phyloP scores from a whole-genome alignment of 2,113 vertebrate genomes.

The Ellobius talpinus region DNA sequence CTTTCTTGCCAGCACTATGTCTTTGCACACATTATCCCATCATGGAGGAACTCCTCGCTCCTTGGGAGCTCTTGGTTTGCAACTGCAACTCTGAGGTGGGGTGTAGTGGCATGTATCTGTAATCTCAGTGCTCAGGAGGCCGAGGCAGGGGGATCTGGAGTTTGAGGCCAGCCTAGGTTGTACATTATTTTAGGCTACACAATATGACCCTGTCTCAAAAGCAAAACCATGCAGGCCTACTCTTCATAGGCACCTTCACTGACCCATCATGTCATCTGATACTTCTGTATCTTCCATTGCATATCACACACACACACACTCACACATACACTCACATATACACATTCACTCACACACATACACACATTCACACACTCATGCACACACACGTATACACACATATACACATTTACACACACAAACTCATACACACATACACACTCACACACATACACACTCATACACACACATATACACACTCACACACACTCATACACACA shows the following conservation, averaged over 20 bases:
- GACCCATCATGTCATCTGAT: neutral
- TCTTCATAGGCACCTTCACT: neutral
- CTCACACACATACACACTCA: too few relatives aligned
- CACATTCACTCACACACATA: neutral
- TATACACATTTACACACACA: too few relatives aligned
- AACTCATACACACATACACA: too few relatives aligned
- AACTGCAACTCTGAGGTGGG: neutral
- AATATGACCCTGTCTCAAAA: neutral
- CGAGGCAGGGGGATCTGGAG: neutral
- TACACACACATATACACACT: too few relatives aligned
- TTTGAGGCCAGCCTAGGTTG: neutral
- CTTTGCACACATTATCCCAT: neutral
- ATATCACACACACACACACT: too few relatives aligned
- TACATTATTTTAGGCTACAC: neutral
- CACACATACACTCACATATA: too few relatives aligned
- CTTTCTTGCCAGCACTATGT: neutral
- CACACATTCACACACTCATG: neutral
- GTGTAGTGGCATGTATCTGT: neutral
- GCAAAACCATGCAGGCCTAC: neutral
- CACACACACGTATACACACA: too few relatives aligned
- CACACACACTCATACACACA: neutral
- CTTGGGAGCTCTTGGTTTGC: neutral
- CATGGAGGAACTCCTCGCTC: neutral
- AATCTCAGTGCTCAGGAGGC: neutral
- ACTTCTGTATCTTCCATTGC: neutral